phyloP scores from a whole-genome alignment of 2,888 invertebrate genomes.

The Yponomeuta evonymella region DNA sequence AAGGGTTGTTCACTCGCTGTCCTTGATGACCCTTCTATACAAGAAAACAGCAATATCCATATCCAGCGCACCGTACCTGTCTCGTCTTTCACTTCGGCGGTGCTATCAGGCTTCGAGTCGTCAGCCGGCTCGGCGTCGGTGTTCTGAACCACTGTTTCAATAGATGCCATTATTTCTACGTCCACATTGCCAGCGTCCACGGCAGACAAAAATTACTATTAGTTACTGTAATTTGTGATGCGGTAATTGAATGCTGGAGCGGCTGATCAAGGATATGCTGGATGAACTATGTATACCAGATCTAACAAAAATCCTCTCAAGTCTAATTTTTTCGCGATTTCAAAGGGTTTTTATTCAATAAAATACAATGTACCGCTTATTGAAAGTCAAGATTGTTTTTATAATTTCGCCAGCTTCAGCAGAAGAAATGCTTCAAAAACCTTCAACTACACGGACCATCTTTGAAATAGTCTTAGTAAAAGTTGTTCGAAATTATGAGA shows the following conservation, averaged over 20 bases:
- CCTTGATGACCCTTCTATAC: not conserved
- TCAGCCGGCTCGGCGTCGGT: slow-evolving; percentile 79
- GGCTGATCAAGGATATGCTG: not conserved
- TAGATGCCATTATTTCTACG: slow-evolving; percentile 88
- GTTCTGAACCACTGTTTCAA: slow-evolving; percentile 89
- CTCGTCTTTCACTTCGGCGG: slow-evolving; percentile 82
- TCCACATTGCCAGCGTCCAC: slow-evolving; percentile 63
- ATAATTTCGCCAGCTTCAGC: too few relatives aligned
- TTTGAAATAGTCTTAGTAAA: too few relatives aligned
- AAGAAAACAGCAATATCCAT: not conserved
- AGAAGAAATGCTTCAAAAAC: too few relatives aligned
- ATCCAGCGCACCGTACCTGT: slow-evolving; percentile 51
- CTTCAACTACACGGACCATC: too few relatives aligned
- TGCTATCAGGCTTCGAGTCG: slow-evolving; percentile 79
- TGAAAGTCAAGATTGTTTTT: too few relatives aligned
- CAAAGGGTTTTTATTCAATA: too few relatives aligned
- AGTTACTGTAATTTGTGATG: slow-evolving; percentile 4
- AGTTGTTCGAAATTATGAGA: too few relatives aligned
- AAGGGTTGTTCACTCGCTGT: not conserved
- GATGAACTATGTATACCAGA: too few relatives aligned
- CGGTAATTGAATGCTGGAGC: not conserved
- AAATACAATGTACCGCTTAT: too few relatives aligned
- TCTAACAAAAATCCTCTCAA: too few relatives aligned
- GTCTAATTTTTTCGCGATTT: too few relatives aligned
- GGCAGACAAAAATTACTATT: slow-evolving; percentile 9